A percentile compares a stretch with the other conserved stretches of the same genome.
Conservation (phyloP, 1,140 invertebrate species). For the Zaprionus inermis region DNA sequence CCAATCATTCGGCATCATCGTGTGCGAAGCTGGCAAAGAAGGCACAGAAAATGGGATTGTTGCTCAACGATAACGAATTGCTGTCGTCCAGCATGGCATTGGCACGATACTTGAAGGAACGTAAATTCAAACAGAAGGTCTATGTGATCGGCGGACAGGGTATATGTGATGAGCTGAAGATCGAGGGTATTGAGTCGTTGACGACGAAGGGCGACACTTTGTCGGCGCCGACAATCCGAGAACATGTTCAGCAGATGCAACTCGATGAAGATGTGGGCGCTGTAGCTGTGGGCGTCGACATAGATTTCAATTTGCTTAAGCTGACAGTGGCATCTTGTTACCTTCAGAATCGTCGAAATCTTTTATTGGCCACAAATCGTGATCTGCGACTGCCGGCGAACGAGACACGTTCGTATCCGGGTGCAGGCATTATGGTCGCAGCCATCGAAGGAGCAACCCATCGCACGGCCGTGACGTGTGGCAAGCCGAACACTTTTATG, state of each 20-base stretch:
- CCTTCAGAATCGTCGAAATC: conserved; percentile 13
- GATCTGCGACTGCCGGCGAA: conserved; percentile 31
- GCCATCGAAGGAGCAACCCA: conserved; percentile 32
- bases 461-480: conserved; percentile 50
- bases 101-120: conserved; percentile 42
- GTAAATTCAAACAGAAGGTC: conserved; percentile 43
- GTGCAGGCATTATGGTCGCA: conserved; percentile 41
- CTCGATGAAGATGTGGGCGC: conserved; percentile 53
- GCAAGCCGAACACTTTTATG: conserved; percentile 58
- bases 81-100: conserved; percentile 37
- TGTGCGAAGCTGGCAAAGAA: conserved; percentile 8
- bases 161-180: conserved; percentile 49
- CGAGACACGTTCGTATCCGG: conserved; percentile 3
- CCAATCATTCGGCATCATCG: conserved; percentile 47
- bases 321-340: conserved; percentile 47
- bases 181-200: conserved; percentile 50
- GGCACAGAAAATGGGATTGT: conserved; percentile 43
- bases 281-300: conserved; percentile 52
- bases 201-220: background rate
- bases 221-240: background rate
- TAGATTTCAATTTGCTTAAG: conserved; percentile 34
- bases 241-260: conserved; percentile 52
- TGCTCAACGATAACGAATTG: conserved; percentile 44
- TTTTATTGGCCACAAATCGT: conserved; percentile 59
- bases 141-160: conserved; percentile 56